These are phyloP conservation scores for Morpho achilles DNA, from an alignment of 2,888 invertebrate genomes.

Conservation along the genomic window DNA sequence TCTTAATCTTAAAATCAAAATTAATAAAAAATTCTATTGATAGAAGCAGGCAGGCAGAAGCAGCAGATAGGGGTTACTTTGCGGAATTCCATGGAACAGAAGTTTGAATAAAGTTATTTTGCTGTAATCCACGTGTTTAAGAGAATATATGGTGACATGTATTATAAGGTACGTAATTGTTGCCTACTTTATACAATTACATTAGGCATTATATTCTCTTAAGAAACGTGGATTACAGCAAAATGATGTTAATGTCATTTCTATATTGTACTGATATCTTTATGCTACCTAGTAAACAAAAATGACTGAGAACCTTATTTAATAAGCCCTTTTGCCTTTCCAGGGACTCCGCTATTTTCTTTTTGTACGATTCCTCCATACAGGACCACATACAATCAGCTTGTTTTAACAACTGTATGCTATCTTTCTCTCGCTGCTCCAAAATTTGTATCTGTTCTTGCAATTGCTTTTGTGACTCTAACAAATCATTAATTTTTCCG, in stretches of 20 bases:
- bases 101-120: too few species aligned
- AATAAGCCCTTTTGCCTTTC: slow-evolving; percentile 47
- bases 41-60: too few species aligned
- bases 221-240: background rate
- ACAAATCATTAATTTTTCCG: slow-evolving; percentile 68
- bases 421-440: slow-evolving; percentile 79
- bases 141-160: too few species aligned
- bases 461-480: slow-evolving; percentile 71
- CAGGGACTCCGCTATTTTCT: slow-evolving; percentile 49
- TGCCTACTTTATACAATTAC: too few species aligned
- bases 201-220: too few species aligned
- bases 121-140: too few species aligned
- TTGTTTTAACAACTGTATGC: slow-evolving; percentile 71
- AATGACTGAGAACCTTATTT: slow-evolving; percentile 39
- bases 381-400: slow-evolving; percentile 78
- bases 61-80: too few species aligned
- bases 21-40: background rate
- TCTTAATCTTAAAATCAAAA: too few species aligned
- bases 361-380: slow-evolving; percentile 71
- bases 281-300: too few species aligned
- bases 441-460: slow-evolving; percentile 75
- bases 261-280: too few species aligned
- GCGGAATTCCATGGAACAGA: too few species aligned
- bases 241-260: background rate
- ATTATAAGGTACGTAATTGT: too few species aligned